Percentiles rank a stretch among this genome's conserved stretches.
phyloP scores from a whole-genome alignment of 2,888 invertebrate genomes.

The Helicoverpa assulta region DNA sequence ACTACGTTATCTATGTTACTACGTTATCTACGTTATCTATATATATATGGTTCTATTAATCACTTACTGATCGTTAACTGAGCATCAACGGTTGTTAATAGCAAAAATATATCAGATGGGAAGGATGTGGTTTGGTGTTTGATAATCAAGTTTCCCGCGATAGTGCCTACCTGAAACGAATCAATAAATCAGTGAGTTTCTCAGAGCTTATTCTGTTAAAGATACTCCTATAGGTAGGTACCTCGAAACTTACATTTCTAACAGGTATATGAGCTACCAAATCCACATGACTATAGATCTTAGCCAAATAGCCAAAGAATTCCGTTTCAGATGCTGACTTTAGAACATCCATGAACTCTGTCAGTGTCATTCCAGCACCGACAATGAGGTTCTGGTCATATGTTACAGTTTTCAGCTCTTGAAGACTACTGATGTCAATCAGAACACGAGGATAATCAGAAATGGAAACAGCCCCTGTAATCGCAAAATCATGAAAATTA shows the following conservation, averaged over 20 bases:
- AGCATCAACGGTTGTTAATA: conserved; percentile 79
- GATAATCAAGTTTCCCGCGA: conserved; percentile 93
- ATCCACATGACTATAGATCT: conserved; percentile 91
- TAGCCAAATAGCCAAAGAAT: conserved; percentile 90
- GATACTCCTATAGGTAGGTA: no score
- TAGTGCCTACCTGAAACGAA: conserved; percentile 89
- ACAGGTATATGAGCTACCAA: conserved; percentile 92
- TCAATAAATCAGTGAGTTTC: neutral
- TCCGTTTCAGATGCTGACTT: conserved; percentile 66
- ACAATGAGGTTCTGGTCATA: conserved; percentile 84
- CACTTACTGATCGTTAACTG: conserved; percentile 74
- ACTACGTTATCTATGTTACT: no score
- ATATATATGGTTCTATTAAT: no score
- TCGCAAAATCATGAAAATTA: neutral
- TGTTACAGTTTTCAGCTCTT: conserved; percentile 85
- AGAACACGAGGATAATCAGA: conserved; percentile 80
- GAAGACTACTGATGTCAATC: conserved; percentile 91
- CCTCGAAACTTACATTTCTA: conserved; percentile 90
- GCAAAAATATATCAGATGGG: conserved; percentile 92
- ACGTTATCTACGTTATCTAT: no score
- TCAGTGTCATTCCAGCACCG: conserved; percentile 90
- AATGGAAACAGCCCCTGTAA: conserved; percentile 81
- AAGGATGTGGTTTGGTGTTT: conserved; percentile 92
- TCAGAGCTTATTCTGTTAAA: no score
- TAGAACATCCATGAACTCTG: conserved; percentile 86